A percentile compares a stretch with the other conserved stretches of the same genome.
Evolutionary conservation across 2,113 vertebrate species (phyloP).

Genomic region (Xiphophorus hellerii): DNA sequence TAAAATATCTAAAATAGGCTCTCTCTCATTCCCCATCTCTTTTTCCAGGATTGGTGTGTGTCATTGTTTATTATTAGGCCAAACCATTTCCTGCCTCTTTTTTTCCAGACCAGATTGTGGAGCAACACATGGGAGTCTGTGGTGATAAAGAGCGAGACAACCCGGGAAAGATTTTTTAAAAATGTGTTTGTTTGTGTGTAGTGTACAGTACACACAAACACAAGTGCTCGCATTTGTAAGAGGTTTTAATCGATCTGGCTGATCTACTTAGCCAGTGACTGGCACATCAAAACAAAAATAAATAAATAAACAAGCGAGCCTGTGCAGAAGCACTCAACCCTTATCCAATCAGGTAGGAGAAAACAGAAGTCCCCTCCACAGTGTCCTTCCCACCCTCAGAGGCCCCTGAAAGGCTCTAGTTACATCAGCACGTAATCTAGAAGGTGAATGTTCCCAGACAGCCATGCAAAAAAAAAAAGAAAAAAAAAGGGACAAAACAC

Average conservation of each 20-base stretch:
- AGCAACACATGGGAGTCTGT: slow-evolving; percentile 35
- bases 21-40: slow-evolving; percentile 59
- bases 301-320: slow-evolving; percentile 27
- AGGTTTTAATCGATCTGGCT: slow-evolving; percentile 70
- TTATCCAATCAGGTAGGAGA: slow-evolving; percentile 63
- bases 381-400: slow-evolving; percentile 45
- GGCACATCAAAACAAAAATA: slow-evolving; percentile 64
- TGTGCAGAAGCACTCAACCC: slow-evolving; percentile 43
- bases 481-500: background rate
- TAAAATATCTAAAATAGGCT: slow-evolving; percentile 65
- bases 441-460: slow-evolving; percentile 70
- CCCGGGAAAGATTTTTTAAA: slow-evolving; percentile 30
- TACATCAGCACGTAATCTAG: slow-evolving; percentile 68
- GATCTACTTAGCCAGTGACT: slow-evolving; percentile 68
- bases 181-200: slow-evolving; percentile 50
- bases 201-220: slow-evolving; percentile 58
- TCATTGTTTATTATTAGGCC: slow-evolving; percentile 78
- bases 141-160: slow-evolving; percentile 34
- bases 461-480: slow-evolving; percentile 14
- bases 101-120: slow-evolving; percentile 37
- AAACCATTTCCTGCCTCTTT: slow-evolving; percentile 72
- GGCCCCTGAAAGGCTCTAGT: slow-evolving; percentile 64
- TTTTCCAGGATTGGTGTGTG: slow-evolving; percentile 57
- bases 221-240: slow-evolving; percentile 62
- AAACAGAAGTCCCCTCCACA: slow-evolving; percentile 43